Evolutionary conservation across 2,113 vertebrate genomes (phyloP).

Genomic region (Callipepla squamata): DNA sequence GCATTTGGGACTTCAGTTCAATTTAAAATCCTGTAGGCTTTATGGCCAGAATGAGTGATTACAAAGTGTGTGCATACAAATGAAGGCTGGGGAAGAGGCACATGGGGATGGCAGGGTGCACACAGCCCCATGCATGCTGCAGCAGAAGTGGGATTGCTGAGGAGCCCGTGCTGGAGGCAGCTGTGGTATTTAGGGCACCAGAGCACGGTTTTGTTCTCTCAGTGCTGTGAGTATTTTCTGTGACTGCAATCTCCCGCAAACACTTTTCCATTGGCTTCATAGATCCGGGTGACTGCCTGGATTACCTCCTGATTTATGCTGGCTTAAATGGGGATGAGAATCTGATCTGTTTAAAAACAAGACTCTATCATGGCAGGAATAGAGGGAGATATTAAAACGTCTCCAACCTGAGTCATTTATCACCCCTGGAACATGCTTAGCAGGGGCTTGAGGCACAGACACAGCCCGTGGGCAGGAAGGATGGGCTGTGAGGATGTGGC

Average conservation of each 20-base stretch:
- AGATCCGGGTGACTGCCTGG: not conserved
- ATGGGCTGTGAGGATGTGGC: not conserved
- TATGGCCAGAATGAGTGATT: constrained; percentile 69
- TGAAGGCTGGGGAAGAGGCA: constrained; percentile 23
- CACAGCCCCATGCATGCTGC: constrained; percentile 20
- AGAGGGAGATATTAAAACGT: not conserved
- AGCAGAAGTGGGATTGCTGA: not conserved
- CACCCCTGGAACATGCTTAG: not conserved
- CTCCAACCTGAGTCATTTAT: not conserved
- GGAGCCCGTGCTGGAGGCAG: not conserved
- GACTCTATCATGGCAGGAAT: not conserved
- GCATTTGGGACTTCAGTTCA: constrained; percentile 75
- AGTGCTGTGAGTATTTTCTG: not conserved
- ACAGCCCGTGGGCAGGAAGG: not conserved
- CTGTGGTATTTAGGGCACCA: constrained; percentile 21
- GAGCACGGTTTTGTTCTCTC: constrained; percentile 34
- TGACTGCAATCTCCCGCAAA: not conserved
- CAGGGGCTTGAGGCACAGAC: not conserved
- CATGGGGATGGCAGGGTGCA: constrained; percentile 56
- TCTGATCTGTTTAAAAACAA: constrained; percentile 27
- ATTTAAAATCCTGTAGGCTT: constrained; percentile 79
- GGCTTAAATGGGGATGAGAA: not conserved
- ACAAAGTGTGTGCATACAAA: constrained; percentile 65
- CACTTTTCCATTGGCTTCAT: not conserved
- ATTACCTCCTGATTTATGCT: constrained; percentile 30